Base-by-base conservation (phyloP, 2,797 vertebrate genomes). In the Molossus molossus region DNA sequence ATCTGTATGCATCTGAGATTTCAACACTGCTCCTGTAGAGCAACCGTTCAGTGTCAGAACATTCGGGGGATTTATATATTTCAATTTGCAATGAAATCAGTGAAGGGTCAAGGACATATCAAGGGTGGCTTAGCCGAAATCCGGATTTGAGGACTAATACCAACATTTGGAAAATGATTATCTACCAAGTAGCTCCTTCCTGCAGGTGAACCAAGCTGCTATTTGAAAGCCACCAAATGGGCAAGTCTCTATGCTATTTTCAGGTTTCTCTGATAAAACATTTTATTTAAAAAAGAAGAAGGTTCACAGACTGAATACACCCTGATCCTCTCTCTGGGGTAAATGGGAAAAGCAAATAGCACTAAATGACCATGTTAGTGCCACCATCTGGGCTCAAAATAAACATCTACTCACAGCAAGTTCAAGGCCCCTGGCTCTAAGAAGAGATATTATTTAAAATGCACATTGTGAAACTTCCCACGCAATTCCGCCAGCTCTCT, bases 61-160 rank as follows among this genome's bases (percentile, higher is more conserved):
- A 17, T 10, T n/a, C 27, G 60, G n/a, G 60, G 33, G 65, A 72
- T 87, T 95, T 53, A 50, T 9, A 17, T 33, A 82, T 86, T 95
- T 90, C 88, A 95, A 29, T 85, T 79, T 95, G 2, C 0, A 69
- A 18, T 45, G 73, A 10, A 87, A 58, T 29, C 81, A 67, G 50
- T n/a, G 65, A 90, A 86, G 79, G 29, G 80, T 94, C 48, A 92
- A 97, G 96, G 6, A 48, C n/a, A 48, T 6, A 50, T 40, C n/a
- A 80, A 97, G 79, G 3, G 86, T 1, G 48, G 21, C 25, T 93
- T 60, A 77, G n/a, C 15, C 48, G 4, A 94, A 90, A 94, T 23
- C 0, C 0, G 9, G 60, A 55, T 65, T 82, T 48, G 6, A 55
- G 58, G 60, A 92, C 72, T n/a, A 21, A 64, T 27, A 76, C 45